A percentile compares a stretch with the other conserved stretches of the same genome.
Conservation (phyloP, 2,113 vertebrate genomes). For the Sander vitreus region DNA sequence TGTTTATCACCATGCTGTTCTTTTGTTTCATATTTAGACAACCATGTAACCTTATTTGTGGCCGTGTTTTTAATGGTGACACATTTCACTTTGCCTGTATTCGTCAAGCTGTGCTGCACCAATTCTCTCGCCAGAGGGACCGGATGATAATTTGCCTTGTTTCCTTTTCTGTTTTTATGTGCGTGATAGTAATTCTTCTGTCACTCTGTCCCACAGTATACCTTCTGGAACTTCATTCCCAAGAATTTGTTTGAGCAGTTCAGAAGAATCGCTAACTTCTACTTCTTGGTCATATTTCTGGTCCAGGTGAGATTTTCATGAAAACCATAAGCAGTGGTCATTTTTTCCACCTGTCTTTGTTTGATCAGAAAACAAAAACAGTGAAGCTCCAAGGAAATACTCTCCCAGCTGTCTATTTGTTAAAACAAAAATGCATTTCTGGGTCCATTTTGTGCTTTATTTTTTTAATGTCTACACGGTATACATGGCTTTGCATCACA, state of each 20-base stretch:
- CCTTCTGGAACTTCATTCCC: slow-evolving; percentile 98
- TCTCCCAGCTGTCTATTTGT: not conserved
- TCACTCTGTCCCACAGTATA: slow-evolving; percentile 87
- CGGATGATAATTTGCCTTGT: slow-evolving; percentile 11
- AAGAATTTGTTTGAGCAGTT: slow-evolving; percentile 99
- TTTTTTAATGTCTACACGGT: not conserved
- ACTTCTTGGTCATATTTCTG: slow-evolving; percentile 98
- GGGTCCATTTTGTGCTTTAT: not conserved
- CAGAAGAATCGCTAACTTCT: slow-evolving; percentile 98
- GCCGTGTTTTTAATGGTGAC: slow-evolving; percentile 44
- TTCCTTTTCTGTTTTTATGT: not conserved
- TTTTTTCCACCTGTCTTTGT: not conserved
- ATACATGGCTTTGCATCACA: not conserved
- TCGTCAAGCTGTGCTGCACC: slow-evolving; percentile 19
- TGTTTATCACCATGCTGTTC: slow-evolving; percentile 12
- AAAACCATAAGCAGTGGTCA: not conserved
- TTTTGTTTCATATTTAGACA: slow-evolving; percentile 44
- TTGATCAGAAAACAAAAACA: not conserved
- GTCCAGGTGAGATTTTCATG: slow-evolving; percentile 90
- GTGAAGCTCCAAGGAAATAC: not conserved
- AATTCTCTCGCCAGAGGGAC: slow-evolving; percentile 16
- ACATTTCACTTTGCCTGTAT: slow-evolving; percentile 17
- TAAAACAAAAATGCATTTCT: not conserved
- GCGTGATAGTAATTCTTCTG: slow-evolving; percentile 17
- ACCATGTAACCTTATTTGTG: slow-evolving; percentile 47